A percentile compares a stretch with the other conserved stretches of the same genome.
Conservation (phyloP, 2,113 vertebrate species). For the Etia nguti region DNA sequence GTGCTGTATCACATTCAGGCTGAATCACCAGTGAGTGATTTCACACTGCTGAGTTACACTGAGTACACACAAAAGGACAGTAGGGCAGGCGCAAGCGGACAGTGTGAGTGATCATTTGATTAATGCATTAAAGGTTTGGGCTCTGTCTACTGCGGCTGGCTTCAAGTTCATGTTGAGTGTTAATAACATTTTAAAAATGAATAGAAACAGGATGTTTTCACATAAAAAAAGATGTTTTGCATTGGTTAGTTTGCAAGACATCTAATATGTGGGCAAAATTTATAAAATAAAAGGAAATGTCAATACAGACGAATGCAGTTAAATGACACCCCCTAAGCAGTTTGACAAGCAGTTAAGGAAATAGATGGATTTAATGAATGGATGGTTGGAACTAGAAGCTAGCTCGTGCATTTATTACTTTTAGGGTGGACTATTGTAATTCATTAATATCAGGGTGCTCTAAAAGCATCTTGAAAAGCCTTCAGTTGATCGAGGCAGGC, state of each 20-base stretch:
- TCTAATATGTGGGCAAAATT: rapidly evolving
- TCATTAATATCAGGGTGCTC: not conserved
- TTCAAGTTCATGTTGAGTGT: not conserved
- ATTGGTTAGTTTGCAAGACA: not conserved
- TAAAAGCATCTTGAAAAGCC: not conserved
- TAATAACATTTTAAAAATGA: not conserved
- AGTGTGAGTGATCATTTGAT: not conserved
- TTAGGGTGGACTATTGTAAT: not conserved
- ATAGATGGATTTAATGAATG: rapidly evolving
- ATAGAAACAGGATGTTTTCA: not conserved
- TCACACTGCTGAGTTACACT: not conserved
- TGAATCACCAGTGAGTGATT: not conserved
- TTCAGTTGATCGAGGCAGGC: not conserved
- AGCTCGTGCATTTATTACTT: not conserved
- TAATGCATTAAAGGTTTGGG: not conserved
- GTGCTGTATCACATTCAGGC: not conserved
- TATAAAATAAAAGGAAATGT: not conserved
- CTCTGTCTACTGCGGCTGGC: not conserved
- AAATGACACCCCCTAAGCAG: not conserved
- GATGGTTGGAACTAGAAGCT: not conserved
- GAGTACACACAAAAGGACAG: not conserved
- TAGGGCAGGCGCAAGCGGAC: not conserved
- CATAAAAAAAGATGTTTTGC: not conserved
- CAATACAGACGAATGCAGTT: not conserved
- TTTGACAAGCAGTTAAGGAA: not conserved